A percentile compares a stretch with the other conserved stretches of the same genome.
phyloP scores from a whole-genome alignment of 2,888 invertebrate genomes.

The Hedychridium roseum region DNA sequence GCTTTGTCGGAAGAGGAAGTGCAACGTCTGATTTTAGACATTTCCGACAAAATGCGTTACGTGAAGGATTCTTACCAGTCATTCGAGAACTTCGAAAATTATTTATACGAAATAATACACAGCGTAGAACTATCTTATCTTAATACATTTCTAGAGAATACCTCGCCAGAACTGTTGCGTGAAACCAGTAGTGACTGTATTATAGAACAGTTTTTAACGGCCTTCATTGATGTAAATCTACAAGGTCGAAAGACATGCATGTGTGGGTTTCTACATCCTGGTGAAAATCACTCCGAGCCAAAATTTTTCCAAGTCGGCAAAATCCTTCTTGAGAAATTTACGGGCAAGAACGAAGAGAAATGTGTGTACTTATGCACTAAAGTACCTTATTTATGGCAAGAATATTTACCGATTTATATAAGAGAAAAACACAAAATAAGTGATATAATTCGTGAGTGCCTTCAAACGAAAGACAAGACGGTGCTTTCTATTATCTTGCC shows the following conservation, averaged over 20 bases:
- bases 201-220: constrained; percentile 60
- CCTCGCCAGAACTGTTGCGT: constrained; percentile 35
- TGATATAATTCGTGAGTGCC: constrained; percentile 67
- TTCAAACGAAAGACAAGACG: constrained; percentile 70
- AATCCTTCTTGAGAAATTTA: constrained; percentile 67
- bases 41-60: constrained; percentile 33
- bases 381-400: constrained; percentile 73
- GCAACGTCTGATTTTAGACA: constrained; percentile 37
- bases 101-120: constrained; percentile 48
- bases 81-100: constrained; percentile 39
- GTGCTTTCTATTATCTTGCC: constrained; percentile 68
- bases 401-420: constrained; percentile 66
- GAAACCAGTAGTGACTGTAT: constrained; percentile 35
- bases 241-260: constrained; percentile 66
- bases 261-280: constrained; percentile 71
- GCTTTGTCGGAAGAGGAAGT: constrained; percentile 34
- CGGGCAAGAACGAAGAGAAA: constrained; percentile 62
- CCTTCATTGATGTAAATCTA: constrained; percentile 69
- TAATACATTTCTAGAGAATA: constrained; percentile 51
- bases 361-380: constrained; percentile 68
- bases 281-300: constrained; percentile 62
- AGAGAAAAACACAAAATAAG: constrained; percentile 64
- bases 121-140: constrained; percentile 51
- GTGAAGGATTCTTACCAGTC: constrained; percentile 41
- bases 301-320: constrained; percentile 69